These are phyloP conservation scores for Andrena trimmerana DNA, from an alignment of 2,888 invertebrate species.

Conservation along the genomic window DNA sequence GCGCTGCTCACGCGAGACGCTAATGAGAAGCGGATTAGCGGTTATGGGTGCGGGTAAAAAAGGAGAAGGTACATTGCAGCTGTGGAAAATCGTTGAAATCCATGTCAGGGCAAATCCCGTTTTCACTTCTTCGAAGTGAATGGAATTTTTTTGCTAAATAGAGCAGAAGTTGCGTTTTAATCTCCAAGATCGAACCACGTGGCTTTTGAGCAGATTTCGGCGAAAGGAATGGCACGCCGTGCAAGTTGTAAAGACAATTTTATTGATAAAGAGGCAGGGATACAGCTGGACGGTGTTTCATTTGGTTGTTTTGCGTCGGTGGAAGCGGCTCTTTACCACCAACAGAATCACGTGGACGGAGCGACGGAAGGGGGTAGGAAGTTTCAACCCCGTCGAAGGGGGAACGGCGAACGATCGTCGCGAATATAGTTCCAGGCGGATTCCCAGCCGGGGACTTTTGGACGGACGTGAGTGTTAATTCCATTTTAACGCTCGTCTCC, in stretches of 20 bases:
- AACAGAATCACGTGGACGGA: not conserved
- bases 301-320: not conserved
- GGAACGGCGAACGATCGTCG: conserved; percentile 63
- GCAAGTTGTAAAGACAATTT: too few relatives aligned
- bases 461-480: conserved; percentile 76
- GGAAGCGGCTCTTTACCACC: not conserved
- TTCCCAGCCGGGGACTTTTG: conserved; percentile 44
- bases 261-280: too few relatives aligned
- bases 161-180: too few relatives aligned
- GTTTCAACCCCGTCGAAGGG: conserved; percentile 30
- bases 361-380: not conserved
- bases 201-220: too few relatives aligned
- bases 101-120: not conserved
- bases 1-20: conserved; percentile 57
- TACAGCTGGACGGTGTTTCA: not conserved
- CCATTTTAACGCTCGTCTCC: conserved; percentile 76
- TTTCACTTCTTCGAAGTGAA: not conserved
- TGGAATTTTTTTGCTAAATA: not conserved
- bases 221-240: too few relatives aligned
- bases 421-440: conserved; percentile 59
- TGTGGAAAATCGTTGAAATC: not conserved
- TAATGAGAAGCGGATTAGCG: conserved; percentile 71
- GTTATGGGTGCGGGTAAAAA: conserved; percentile 51
- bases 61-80: not conserved
- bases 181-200: too few relatives aligned